Conservation (phyloP, 2,113 vertebrate species). For the Petrocephalus microphthalmus region DNA sequence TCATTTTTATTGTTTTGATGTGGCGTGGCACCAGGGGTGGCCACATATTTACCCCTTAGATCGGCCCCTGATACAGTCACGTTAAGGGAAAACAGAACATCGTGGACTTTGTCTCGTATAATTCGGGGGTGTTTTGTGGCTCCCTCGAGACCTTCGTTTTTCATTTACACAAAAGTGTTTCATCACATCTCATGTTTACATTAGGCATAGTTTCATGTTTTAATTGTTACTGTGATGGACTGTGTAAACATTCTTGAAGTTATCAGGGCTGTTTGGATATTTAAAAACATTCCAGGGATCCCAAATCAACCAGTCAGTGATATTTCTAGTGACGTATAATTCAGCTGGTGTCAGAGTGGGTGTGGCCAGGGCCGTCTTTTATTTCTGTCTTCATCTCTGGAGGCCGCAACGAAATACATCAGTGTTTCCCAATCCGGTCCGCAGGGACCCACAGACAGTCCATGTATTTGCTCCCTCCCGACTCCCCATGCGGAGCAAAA, state of each 20-base stretch:
- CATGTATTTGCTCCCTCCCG: too few relatives aligned
- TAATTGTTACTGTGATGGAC: not conserved
- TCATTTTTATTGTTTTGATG: not conserved
- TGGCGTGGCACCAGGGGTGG: not conserved
- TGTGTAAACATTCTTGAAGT: not conserved
- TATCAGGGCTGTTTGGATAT: not conserved
- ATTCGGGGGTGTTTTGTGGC: not conserved
- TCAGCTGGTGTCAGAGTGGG: not conserved
- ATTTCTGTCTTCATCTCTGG: not conserved
- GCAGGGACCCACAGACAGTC: too few relatives aligned
- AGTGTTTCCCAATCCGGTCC: too few relatives aligned
- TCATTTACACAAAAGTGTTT: constrained; percentile 24
- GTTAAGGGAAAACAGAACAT: not conserved
- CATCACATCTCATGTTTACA: constrained; percentile 4
- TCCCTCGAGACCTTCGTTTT: constrained; percentile 24
- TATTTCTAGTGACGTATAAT: not conserved
- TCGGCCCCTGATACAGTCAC: not conserved
- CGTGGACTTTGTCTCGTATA: not conserved
- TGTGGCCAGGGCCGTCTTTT: not conserved
- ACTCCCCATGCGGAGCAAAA: too few relatives aligned
- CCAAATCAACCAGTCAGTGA: not conserved
- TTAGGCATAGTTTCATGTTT: not conserved
- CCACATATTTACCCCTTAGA: not conserved
- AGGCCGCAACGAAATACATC: not conserved
- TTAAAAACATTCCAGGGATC: not conserved